Conservation (phyloP, 2,797 vertebrate genomes). For the Uromys caudimaculatus region DNA sequence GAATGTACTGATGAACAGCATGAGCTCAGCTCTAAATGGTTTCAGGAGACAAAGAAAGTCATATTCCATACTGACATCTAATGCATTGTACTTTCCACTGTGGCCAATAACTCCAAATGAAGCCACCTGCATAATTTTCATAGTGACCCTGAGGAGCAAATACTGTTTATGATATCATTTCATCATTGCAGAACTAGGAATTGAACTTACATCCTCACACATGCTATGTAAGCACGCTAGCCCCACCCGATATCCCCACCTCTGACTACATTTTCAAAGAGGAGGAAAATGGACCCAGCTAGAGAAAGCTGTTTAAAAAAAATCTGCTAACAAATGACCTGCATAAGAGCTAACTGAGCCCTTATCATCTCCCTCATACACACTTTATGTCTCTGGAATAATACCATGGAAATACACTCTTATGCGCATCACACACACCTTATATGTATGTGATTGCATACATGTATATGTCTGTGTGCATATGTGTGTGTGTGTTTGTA, state of each 20-base stretch:
- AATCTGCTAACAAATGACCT: background rate
- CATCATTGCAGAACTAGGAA: background rate
- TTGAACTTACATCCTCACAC: background rate
- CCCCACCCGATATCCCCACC: background rate
- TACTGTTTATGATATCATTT: background rate
- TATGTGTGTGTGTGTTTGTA: background rate
- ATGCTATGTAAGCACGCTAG: background rate
- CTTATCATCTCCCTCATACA: background rate
- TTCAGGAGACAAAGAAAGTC: slow-evolving; percentile 40
- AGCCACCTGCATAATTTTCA: background rate
- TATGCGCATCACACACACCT: background rate
- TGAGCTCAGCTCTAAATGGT: background rate
- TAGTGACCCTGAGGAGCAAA: slow-evolving; percentile 38
- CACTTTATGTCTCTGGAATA: background rate
- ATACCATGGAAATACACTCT: background rate
- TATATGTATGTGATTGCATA: background rate
- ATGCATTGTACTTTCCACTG: background rate
- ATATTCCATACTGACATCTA: slow-evolving; percentile 21
- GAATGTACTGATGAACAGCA: background rate
- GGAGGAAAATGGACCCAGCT: background rate
- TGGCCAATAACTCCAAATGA: slow-evolving; percentile 15
- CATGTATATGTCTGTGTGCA: background rate
- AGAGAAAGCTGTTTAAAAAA: background rate
- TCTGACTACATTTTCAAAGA: background rate
- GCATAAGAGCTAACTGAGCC: background rate